Percentiles rank a stretch among this genome's conserved stretches.
These are phyloP conservation scores for Danaus melanippus DNA, from an alignment of 1,140 invertebrate genomes.

Conservation along the genomic window DNA sequence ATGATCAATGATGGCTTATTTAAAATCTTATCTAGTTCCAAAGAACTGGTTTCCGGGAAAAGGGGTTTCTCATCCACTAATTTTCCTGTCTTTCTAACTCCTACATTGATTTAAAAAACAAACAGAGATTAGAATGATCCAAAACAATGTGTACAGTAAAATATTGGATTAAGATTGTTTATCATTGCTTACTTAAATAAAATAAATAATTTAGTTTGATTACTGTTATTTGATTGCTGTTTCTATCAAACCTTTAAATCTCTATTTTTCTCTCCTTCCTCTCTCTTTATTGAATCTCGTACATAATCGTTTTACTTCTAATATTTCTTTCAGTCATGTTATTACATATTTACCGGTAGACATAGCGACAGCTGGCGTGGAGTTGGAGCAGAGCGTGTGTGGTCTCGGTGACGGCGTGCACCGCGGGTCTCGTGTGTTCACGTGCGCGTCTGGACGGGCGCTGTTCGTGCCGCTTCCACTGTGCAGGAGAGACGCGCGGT, in stretches of 20 bases:
- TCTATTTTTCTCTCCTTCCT: too few relatives aligned
- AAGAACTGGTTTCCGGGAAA: neutral
- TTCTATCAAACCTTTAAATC: too few relatives aligned
- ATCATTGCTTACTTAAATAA: too few relatives aligned
- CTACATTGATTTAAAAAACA: too few relatives aligned
- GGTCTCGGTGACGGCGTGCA: slow-evolving; percentile 84
- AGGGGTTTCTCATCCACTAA: neutral
- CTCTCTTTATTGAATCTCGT: too few relatives aligned
- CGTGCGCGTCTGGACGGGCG: slow-evolving; percentile 79
- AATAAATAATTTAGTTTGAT: too few relatives aligned
- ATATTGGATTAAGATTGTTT: too few relatives aligned
- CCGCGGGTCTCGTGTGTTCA: slow-evolving; percentile 80
- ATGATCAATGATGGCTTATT: slow-evolving; percentile 24
- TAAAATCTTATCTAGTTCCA: slow-evolving; percentile 20
- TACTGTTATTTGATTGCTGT: too few relatives aligned
- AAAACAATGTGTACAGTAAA: too few relatives aligned
- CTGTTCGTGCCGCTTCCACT: slow-evolving; percentile 84
- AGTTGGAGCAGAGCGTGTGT: slow-evolving; percentile 82
- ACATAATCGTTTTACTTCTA: too few relatives aligned
- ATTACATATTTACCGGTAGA: slow-evolving; percentile 36
- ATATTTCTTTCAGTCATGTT: neutral
- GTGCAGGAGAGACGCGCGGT: slow-evolving; percentile 84
- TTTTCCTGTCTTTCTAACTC: too few relatives aligned
- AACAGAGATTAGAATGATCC: too few relatives aligned
- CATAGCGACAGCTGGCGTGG: slow-evolving; percentile 72